These are phyloP conservation scores for Smutsia gigantea DNA, from an alignment of 2,797 vertebrate species.

Conservation along the genomic window DNA sequence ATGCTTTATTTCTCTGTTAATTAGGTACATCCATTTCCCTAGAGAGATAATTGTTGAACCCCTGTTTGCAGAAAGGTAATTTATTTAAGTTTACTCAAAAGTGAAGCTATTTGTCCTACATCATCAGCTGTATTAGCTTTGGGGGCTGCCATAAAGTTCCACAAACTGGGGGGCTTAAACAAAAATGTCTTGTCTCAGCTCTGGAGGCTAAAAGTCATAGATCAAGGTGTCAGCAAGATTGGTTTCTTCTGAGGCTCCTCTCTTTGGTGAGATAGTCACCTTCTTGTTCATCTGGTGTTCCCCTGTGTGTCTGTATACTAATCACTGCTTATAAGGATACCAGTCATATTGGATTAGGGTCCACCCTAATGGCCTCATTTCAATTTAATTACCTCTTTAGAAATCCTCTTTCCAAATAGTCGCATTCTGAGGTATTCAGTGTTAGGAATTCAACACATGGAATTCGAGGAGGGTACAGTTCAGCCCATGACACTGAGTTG, in stretches of 20 bases:
- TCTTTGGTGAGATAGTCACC: background rate
- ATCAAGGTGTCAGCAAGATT: background rate
- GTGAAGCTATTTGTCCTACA: background rate
- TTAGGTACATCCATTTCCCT: background rate
- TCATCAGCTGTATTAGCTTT: background rate
- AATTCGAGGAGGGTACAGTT: slow-evolving; percentile 16
- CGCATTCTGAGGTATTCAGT: background rate
- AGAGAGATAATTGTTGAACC: slow-evolving; percentile 20
- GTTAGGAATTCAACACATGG: background rate
- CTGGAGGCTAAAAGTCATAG: background rate
- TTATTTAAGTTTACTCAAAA: slow-evolving; percentile 42
- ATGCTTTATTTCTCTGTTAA: slow-evolving; percentile 3
- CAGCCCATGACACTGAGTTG: background rate
- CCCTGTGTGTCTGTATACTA: background rate
- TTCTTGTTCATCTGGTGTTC: background rate
- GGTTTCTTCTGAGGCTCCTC: background rate
- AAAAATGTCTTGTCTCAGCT: slow-evolving; percentile 7
- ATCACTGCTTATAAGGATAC: background rate
- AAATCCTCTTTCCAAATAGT: slow-evolving; percentile 11
- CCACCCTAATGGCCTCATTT: slow-evolving; percentile 13
- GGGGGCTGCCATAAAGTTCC: background rate
- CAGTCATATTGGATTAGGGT: background rate
- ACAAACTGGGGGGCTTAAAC: background rate
- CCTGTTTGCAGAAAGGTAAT: slow-evolving; percentile 10
- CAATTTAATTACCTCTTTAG: slow-evolving; percentile 17